Evolutionary conservation across 1,140 invertebrate species (phyloP), one percentile per base, ranked within the genome.

Genomic region (Procambarus virginalis): DNA sequence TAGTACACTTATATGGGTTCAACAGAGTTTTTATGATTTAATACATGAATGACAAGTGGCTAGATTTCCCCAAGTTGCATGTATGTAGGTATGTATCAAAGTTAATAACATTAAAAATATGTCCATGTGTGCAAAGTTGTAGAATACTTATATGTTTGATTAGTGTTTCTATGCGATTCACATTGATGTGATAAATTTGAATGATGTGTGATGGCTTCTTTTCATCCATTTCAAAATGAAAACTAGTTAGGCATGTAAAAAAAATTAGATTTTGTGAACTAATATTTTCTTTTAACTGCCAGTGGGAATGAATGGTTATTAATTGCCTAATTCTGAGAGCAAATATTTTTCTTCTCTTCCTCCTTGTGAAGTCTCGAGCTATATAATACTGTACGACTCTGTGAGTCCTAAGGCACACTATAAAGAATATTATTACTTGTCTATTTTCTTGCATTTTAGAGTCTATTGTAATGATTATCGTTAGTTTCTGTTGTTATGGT

Each of bases 41-140:
- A 84, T 84, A 89, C 87, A 84, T 55, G 70, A 89, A 89, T 84
- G 87, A 89, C 78, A 88, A 84, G 84, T 77, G 81, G 87, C 81
- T 89, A 89, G 87, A 89, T 89, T 88, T 78, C 87, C 87, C 87
- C 87, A 70, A 89, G 87, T 84, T 84, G 82, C 87, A 89, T 89
- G 87, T 89, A 84, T 89, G 87, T 89, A 89, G 87, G 87, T 89
- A 89, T 89, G 87, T 89, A 89, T 89, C 87, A 89, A 89, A 89
- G 87, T 84, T 89, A 89, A 89, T 89, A 89, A 84, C 76, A 89
- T 84, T 84, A 89, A 88, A 89, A 89, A 84, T 55, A 89, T 84
- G 87, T 89, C 87, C 87, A 89, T 84, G 87, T 89, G 87, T 89
- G 87, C 87, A 89, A 89, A 89, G 87, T 84, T 84, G 81, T 89